A percentile compares a stretch with the other conserved stretches of the same genome.
Evolutionary conservation across 2,113 vertebrate species (phyloP).

Genomic region (Sinocyclocheilus anshuiensis): DNA sequence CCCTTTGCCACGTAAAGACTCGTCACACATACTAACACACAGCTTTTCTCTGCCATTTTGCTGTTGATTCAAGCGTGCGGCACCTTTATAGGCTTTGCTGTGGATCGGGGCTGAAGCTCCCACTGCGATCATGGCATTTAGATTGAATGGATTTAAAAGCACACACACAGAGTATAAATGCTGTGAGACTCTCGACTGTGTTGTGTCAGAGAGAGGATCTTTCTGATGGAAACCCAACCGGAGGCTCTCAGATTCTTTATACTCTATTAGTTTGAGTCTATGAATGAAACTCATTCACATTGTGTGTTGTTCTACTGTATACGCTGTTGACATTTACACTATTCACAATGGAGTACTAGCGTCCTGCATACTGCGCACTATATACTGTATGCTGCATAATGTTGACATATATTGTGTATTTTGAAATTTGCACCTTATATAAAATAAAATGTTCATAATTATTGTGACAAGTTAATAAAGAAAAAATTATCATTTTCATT

Average conservation of each 20-base stretch:
- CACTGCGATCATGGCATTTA: slow-evolving; percentile 46
- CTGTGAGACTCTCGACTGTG: neutral
- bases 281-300: slow-evolving; percentile 1
- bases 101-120: slow-evolving; percentile 25
- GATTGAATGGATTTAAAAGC: slow-evolving; percentile 35
- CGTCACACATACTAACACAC: slow-evolving; percentile 11
- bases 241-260: neutral
- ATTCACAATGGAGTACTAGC: neutral
- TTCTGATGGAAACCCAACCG: neutral
- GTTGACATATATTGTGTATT: no score
- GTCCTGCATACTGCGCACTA: neutral
- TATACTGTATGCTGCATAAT: no score
- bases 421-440: no score
- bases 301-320: neutral
- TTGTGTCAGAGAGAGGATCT: slow-evolving; percentile 2
- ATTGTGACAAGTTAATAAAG: no score
- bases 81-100: slow-evolving; percentile 20
- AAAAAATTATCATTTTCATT: no score
- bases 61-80: slow-evolving; percentile 16
- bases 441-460: no score
- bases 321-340: neutral
- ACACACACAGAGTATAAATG: neutral
- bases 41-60: slow-evolving; percentile 33
- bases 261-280: neutral
- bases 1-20: neutral